A percentile compares a stretch with the other conserved stretches of the same genome.
phyloP scores from a whole-genome alignment of 1,140 invertebrate species.

The Magallana angulata region DNA sequence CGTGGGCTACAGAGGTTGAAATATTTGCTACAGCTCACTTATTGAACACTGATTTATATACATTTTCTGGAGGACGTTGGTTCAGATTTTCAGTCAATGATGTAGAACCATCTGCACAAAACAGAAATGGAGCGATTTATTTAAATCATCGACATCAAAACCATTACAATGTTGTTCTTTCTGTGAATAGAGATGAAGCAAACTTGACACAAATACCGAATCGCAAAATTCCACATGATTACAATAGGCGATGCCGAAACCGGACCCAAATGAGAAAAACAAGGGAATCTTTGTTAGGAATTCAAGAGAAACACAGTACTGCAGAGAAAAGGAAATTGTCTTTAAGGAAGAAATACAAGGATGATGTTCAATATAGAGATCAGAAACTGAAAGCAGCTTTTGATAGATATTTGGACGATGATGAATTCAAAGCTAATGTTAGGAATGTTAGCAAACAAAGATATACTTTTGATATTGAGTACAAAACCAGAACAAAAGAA shows the following conservation, averaged over 20 bases:
- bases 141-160: not conserved
- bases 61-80: not conserved
- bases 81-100: conserved; percentile 1
- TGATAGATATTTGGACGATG: not conserved
- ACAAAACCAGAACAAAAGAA: not conserved
- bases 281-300: not conserved
- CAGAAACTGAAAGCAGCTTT: not conserved
- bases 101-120: not conserved
- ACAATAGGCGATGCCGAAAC: not conserved
- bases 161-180: conserved; percentile 32
- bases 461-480: conserved; percentile 1
- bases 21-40: conserved; percentile 26
- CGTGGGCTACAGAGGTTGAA: conserved; percentile 23
- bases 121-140: not conserved
- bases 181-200: not conserved
- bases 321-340: not conserved
- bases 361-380: not conserved
- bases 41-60: conserved; percentile 2
- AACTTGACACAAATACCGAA: not conserved
- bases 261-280: not conserved
- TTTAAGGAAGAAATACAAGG: not conserved
- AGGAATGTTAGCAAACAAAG: not conserved
- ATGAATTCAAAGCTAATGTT: not conserved
- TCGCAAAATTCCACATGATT: not conserved
- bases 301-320: not conserved